Conservation (phyloP, 2,888 invertebrate genomes). For the Agonum fuliginosum region DNA sequence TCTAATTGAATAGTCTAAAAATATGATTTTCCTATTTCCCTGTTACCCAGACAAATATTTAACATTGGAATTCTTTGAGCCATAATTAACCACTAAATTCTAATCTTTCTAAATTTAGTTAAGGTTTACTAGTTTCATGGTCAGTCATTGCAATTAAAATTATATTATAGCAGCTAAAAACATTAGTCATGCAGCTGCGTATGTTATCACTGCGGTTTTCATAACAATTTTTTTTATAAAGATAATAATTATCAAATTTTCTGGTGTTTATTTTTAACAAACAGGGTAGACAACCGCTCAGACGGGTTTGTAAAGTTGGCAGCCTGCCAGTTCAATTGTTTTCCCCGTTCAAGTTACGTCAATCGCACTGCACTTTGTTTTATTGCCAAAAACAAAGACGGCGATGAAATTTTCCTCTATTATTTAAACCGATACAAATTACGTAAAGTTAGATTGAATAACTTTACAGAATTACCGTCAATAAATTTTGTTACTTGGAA, state of each 20-base stretch:
- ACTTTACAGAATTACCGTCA: too few species aligned
- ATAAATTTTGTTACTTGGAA: too few species aligned
- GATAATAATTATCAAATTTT: neutral
- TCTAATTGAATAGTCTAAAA: neutral
- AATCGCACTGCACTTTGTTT: neutral
- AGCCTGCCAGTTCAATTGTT: neutral
- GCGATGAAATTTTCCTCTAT: neutral
- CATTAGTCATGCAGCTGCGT: constrained; percentile 37
- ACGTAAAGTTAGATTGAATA: too few species aligned
- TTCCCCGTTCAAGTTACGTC: neutral
- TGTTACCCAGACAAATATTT: neutral
- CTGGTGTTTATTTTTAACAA: neutral
- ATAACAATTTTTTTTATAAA: neutral
- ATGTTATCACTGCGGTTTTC: neutral
- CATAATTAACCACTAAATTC: constrained; percentile 44
- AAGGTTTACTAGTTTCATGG: constrained; percentile 20
- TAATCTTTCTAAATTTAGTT: constrained; percentile 48
- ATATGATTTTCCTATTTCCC: neutral
- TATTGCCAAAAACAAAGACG: neutral
- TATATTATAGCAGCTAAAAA: constrained; percentile 33
- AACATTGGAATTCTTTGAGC: constrained; percentile 28
- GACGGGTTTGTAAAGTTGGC: neutral
- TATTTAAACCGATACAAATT: neutral
- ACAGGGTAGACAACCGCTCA: neutral
- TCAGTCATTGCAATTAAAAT: constrained; percentile 38